Evolutionary conservation across 2,888 invertebrate genomes (phyloP).

Genomic region (Auanema sp.): DNA sequence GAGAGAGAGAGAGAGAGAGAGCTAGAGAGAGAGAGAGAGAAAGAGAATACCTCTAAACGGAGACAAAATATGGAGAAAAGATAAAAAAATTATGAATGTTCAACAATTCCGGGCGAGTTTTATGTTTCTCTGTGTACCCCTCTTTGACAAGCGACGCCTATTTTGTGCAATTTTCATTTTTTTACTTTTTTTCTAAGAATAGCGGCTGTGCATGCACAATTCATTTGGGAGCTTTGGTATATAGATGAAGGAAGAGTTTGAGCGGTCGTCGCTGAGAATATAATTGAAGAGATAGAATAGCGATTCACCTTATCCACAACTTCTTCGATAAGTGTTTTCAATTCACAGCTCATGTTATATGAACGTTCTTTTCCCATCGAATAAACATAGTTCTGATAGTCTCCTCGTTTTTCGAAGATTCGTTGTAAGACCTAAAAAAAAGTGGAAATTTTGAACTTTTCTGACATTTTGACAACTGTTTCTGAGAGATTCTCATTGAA

Average conservation of each 20-base stretch:
- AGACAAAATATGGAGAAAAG: not conserved
- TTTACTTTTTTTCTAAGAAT: not conserved
- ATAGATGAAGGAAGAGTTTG: not conserved
- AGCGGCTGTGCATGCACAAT: not conserved
- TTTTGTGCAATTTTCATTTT: too few relatives aligned
- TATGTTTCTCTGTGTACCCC: constrained; percentile 7
- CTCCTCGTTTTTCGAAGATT: constrained; percentile 61
- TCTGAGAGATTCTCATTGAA: not conserved
- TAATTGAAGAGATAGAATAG: not conserved
- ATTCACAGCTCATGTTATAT: constrained; percentile 42
- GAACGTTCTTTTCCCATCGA: constrained; percentile 55
- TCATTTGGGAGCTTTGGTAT: not conserved
- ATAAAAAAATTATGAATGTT: constrained; percentile 10
- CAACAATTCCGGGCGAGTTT: not conserved
- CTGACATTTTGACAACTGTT: constrained; percentile 4
- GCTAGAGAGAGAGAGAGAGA: not conserved
- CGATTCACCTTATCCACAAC: constrained; percentile 50
- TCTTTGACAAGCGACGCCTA: not conserved
- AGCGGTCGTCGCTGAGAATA: not conserved
- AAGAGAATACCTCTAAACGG: not conserved
- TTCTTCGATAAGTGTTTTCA: constrained; percentile 57
- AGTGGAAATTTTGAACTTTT: not conserved
- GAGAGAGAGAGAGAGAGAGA: constrained; percentile 1
- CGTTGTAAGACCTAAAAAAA: constrained; percentile 48
- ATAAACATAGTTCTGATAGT: constrained; percentile 54